A percentile compares a stretch with the other conserved stretches of the same genome.
Conservation (phyloP, 2,797 vertebrate genomes). For the Malurus splendens region DNA sequence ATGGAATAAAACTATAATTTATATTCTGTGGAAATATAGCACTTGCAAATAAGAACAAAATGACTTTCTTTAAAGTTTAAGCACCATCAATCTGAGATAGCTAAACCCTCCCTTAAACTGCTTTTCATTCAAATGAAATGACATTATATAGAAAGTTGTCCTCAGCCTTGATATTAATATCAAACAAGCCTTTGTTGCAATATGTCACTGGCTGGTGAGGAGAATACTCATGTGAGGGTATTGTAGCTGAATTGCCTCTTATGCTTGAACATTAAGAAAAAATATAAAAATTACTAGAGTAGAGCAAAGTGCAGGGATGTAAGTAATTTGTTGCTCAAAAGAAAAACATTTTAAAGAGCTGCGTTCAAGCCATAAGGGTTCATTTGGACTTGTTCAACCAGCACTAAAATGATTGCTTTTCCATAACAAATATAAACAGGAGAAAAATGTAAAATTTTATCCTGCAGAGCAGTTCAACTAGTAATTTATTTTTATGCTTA, state of each 20-base stretch:
- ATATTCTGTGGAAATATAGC: background rate
- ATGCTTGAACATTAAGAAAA: conserved; percentile 3
- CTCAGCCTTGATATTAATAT: background rate
- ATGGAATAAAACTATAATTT: background rate
- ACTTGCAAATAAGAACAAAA: background rate
- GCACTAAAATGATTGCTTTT: conserved; percentile 50
- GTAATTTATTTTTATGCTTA: background rate
- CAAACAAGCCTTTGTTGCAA: background rate
- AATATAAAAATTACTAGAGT: conserved; percentile 21
- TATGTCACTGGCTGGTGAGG: background rate
- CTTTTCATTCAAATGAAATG: conserved; percentile 1
- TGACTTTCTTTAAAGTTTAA: background rate
- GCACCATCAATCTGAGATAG: background rate
- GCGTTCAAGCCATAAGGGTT: conserved; percentile 23
- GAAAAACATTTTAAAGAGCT: conserved; percentile 38
- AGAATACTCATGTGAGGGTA: background rate
- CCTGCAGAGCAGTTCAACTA: background rate
- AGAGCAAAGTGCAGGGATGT: conserved; percentile 28
- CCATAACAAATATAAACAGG: conserved; percentile 42
- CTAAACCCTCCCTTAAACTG: background rate
- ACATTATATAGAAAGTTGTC: background rate
- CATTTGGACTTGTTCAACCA: conserved; percentile 42
- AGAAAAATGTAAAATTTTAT: conserved; percentile 41
- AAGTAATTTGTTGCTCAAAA: conserved; percentile 40
- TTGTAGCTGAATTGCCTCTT: background rate